phyloP scores from a whole-genome alignment of 2,888 invertebrate genomes.

The Drosophila imparisetae region DNA sequence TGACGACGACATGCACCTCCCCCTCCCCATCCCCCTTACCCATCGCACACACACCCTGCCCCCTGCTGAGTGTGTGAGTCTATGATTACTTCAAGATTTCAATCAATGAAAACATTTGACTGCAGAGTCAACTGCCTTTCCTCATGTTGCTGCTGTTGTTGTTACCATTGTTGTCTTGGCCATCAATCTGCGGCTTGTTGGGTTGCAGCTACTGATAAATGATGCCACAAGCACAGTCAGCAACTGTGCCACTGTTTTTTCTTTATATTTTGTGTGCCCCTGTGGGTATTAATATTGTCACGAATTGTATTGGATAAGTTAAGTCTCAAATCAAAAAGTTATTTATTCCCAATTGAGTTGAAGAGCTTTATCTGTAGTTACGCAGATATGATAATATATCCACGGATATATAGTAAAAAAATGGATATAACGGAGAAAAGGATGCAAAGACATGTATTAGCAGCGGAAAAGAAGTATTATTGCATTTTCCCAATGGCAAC shows the following conservation, averaged over 20 bases:
- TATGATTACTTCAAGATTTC: conserved; percentile 71
- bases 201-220: conserved; percentile 56
- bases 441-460: neutral
- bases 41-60: conserved; percentile 48
- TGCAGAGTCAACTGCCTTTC: conserved; percentile 37
- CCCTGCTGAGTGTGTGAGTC: conserved; percentile 44
- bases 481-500: neutral
- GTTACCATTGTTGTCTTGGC: conserved; percentile 14
- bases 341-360: neutral
- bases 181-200: conserved; percentile 75
- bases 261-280: neutral
- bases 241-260: conserved; percentile 45
- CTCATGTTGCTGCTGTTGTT: neutral
- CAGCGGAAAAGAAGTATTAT: neutral
- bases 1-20: conserved; percentile 28
- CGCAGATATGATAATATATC: neutral
- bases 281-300: conserved; percentile 14
- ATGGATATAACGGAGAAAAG: neutral
- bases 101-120: conserved; percentile 64
- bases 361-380: neutral
- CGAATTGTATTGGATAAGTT: neutral
- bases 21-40: neutral
- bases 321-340: conserved; percentile 1
- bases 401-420: neutral
- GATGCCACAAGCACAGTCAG: conserved; percentile 22